phyloP scores from a whole-genome alignment of 2,113 vertebrate species.

The Hiodon alosoides region DNA sequence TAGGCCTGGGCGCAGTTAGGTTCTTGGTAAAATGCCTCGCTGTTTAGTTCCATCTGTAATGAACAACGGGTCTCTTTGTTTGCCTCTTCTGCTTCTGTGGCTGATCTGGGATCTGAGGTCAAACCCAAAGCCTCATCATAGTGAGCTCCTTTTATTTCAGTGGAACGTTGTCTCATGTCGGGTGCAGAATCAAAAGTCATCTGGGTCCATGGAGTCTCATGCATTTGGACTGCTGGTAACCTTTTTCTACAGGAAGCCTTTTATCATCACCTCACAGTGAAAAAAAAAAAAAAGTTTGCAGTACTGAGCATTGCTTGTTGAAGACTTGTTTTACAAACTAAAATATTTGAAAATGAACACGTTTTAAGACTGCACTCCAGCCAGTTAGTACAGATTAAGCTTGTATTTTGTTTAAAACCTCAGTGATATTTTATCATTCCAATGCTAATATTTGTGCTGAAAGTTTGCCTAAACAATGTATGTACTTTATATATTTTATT shows the following conservation, averaged over 20 bases:
- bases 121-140: constrained; percentile 35
- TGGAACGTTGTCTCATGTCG: background rate
- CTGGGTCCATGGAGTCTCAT: background rate
- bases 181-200: background rate
- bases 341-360: too few species aligned
- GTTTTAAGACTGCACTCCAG: too few species aligned
- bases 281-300: background rate
- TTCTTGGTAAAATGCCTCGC: background rate
- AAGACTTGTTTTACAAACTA: too few species aligned
- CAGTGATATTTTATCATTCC: too few species aligned
- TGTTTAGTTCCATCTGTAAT: constrained; percentile 6
- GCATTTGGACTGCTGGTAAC: background rate
- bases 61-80: constrained; percentile 20
- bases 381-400: too few species aligned
- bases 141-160: background rate
- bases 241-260: background rate
- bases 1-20: background rate
- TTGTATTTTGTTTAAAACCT: too few species aligned
- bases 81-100: constrained; percentile 36
- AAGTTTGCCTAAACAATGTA: too few species aligned
- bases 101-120: constrained; percentile 1
- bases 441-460: too few species aligned
- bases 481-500: too few species aligned
- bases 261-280: background rate
- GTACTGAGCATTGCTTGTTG: background rate